Evolutionary conservation across 2,113 vertebrate genomes (phyloP).

Genomic region (Nycticryphes semicollaris): DNA sequence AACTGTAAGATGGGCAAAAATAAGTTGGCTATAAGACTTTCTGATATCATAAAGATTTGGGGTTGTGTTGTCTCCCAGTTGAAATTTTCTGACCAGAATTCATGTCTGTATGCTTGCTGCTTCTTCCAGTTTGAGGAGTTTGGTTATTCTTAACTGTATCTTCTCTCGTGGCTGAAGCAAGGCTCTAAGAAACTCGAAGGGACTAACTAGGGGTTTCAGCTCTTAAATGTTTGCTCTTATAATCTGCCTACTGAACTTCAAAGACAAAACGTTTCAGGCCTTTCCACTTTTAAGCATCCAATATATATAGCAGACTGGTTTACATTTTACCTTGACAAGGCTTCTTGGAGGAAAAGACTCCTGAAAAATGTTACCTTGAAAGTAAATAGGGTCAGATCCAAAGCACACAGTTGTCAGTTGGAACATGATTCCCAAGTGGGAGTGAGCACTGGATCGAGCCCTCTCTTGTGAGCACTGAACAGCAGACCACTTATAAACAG

Average conservation of each 20-base stretch:
- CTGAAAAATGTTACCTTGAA: not conserved
- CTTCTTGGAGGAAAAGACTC: not conserved
- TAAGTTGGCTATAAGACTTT: not conserved
- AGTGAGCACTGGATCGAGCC: not conserved
- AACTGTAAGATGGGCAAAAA: not conserved
- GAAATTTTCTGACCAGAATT: not conserved
- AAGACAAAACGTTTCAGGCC: not conserved
- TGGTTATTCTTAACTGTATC: not conserved
- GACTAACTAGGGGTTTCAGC: not conserved
- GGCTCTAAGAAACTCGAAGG: not conserved
- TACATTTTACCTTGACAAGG: not conserved
- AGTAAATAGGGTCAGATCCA: not conserved
- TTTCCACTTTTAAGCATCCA: not conserved
- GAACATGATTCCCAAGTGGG: not conserved
- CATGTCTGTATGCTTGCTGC: not conserved
- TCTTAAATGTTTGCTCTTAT: not conserved
- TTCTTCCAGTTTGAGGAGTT: not conserved
- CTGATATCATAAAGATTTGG: not conserved
- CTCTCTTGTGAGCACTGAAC: not conserved
- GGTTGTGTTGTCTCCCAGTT: not conserved
- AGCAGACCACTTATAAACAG: not conserved
- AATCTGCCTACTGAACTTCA: not conserved
- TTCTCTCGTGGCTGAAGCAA: not conserved
- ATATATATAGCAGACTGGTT: not conserved
- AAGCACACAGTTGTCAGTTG: fast-evolving